Evolutionary conservation across 1,140 invertebrate genomes (phyloP).

Genomic region (Cyphomyrmex costatus): DNA sequence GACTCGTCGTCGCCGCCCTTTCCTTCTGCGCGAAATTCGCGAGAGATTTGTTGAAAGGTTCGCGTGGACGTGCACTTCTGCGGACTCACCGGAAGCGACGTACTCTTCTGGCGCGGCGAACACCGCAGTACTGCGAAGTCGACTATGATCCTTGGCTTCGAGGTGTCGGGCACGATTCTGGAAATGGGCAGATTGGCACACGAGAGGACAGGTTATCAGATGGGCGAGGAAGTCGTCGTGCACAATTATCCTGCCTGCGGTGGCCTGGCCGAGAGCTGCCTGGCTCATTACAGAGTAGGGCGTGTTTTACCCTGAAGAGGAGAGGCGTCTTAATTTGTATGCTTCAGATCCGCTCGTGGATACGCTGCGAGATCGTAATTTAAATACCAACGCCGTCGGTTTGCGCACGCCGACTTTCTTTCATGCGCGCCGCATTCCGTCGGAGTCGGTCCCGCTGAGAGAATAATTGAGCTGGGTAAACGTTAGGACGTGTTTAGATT

Average conservation of each 20-base stretch:
- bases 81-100: slow-evolving; percentile 44
- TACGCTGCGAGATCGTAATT: background rate
- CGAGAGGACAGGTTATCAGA: slow-evolving; percentile 38
- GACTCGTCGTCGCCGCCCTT: background rate
- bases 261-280: slow-evolving; percentile 57
- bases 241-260: slow-evolving; percentile 59
- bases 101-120: slow-evolving; percentile 43
- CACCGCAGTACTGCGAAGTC: slow-evolving; percentile 11
- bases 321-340: background rate
- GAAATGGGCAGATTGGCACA: slow-evolving; percentile 64
- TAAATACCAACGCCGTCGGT: background rate
- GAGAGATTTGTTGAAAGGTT: slow-evolving; percentile 28
- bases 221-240: slow-evolving; percentile 61
- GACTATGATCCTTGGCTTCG: slow-evolving; percentile 50
- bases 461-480: slow-evolving; percentile 33
- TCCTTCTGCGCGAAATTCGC: background rate
- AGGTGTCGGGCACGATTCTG: slow-evolving; percentile 59
- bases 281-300: slow-evolving; percentile 53
- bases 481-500: slow-evolving; percentile 60
- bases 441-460: background rate
- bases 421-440: background rate
- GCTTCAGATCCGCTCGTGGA: background rate
- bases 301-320: background rate
- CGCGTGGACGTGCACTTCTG: slow-evolving; percentile 63
- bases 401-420: slow-evolving; percentile 3